Conservation (phyloP, 1,140 invertebrate species). For the Rhizoglyphus robini region DNA sequence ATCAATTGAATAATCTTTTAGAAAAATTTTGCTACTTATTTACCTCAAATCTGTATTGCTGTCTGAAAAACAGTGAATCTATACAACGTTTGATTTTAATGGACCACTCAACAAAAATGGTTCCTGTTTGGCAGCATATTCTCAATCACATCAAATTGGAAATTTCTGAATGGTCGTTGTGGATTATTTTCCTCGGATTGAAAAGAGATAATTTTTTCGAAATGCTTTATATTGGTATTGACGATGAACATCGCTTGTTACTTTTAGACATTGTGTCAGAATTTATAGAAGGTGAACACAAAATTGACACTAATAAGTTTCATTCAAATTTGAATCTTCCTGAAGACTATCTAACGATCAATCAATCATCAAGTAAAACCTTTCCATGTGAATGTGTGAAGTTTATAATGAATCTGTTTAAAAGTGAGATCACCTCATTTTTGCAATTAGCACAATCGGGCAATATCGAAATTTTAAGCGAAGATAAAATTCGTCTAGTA, state of each 20-base stretch:
- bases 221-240: neutral
- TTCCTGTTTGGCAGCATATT: neutral
- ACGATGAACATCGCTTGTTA: neutral
- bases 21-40: neutral
- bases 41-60: neutral
- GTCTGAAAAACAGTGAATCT: neutral
- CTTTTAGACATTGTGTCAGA: conserved; percentile 2
- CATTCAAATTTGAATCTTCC: no score
- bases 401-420: neutral
- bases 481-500: neutral
- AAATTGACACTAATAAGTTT: neutral
- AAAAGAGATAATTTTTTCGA: neutral
- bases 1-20: neutral
- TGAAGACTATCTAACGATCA: no score
- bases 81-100: neutral
- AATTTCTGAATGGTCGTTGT: conserved; percentile 8
- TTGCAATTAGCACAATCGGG: neutral
- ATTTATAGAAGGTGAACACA: neutral
- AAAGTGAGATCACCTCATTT: neutral
- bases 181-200: neutral
- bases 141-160: neutral
- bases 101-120: neutral
- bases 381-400: neutral
- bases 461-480: neutral
- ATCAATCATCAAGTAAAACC: neutral